These are phyloP conservation scores for Montipora capricornis DNA, from an alignment of 64 coral and sea anemone species.

Conservation along the genomic window DNA sequence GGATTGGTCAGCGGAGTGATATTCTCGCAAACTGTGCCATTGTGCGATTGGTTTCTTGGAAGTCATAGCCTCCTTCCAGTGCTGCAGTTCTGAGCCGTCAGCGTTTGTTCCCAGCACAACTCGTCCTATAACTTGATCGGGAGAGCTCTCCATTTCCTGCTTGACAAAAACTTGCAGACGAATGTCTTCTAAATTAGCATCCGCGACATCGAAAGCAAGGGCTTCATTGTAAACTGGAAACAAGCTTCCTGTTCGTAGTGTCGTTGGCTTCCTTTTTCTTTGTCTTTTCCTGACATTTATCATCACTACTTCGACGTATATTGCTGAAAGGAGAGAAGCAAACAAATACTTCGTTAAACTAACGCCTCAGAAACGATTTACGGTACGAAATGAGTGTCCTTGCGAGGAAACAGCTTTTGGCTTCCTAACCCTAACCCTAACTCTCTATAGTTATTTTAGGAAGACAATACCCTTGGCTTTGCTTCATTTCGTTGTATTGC, in stretches of 20 bases:
- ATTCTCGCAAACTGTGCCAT: slow-evolving; percentile 91
- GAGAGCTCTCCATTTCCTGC: slow-evolving; percentile 87
- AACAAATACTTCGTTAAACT: not conserved
- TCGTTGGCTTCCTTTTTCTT: slow-evolving; percentile 95
- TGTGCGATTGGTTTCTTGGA: slow-evolving; percentile 97
- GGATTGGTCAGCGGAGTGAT: slow-evolving; percentile 41
- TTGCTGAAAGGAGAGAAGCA: slow-evolving; percentile 48
- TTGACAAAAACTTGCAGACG: slow-evolving; percentile 96
- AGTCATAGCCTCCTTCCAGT: slow-evolving; percentile 98
- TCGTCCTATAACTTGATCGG: slow-evolving; percentile 90
- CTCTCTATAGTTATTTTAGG: no score
- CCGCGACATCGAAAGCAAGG: slow-evolving; percentile 90
- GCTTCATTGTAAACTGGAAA: slow-evolving; percentile 96
- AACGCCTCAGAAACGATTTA: not conserved
- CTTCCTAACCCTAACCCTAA: no score
- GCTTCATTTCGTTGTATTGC: no score
- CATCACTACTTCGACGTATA: slow-evolving; percentile 93
- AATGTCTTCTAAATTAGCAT: slow-evolving; percentile 80
- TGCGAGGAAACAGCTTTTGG: not conserved
- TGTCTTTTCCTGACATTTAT: slow-evolving; percentile 78
- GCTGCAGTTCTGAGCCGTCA: slow-evolving; percentile 73
- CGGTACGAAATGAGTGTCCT: not conserved
- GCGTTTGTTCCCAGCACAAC: slow-evolving; percentile 81
- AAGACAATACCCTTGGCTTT: no score
- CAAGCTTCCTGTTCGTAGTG: slow-evolving; percentile 79